Evolutionary conservation across 2,113 vertebrate genomes (phyloP), one percentile per base, ranked within the genome.

Genomic region (Zingel zingel): DNA sequence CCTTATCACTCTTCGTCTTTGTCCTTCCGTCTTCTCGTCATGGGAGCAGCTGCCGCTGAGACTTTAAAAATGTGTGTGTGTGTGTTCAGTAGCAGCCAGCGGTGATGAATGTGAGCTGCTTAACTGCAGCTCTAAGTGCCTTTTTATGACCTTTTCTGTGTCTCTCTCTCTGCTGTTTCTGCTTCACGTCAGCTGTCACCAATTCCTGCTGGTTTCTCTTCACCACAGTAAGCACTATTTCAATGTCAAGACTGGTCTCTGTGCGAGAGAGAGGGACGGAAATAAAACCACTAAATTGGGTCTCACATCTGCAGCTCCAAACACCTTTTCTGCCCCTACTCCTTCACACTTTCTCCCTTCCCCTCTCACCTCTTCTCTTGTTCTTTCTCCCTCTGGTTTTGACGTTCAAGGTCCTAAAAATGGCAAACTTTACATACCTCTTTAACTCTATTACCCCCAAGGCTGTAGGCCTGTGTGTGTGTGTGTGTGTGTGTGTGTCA

Each of bases 381-480:
- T 27, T 68, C 77, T 77, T 30, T 58, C 76, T 51, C 13, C 39
- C 50, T 69, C 68, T 57, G 33, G 3, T 87, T 57, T 74, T 70
- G 67, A 62, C n/a, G 43, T 87, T 86, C 57, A 82, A 81, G 84
- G 74, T 84, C 65, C 74, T 76, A 83, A 85, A 88, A 81, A 69
- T 77, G 72, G 33, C 73, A 72, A 79, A 86, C 81, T 89, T 91
- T 21, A 73, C 90, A 93, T 90, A 91, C 84, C 87, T 91, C 65
- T 63, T 79, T 89, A 86, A 91, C 82, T 81, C 67, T 74, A 80
- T 73, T 65, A 82, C 89, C 90, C 90, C 66, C 74, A 33, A 87
- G 91, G 93, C 89, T 82, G 66, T 15, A 63, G 79, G 82, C 18
- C 71, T 72, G 80, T 69, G 63, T 65, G 74, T 78, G 13, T 64